A percentile compares a stretch with the other conserved stretches of the same genome.
phyloP scores from a whole-genome alignment of 1,140 invertebrate species.

The Zaprionus africanus region DNA sequence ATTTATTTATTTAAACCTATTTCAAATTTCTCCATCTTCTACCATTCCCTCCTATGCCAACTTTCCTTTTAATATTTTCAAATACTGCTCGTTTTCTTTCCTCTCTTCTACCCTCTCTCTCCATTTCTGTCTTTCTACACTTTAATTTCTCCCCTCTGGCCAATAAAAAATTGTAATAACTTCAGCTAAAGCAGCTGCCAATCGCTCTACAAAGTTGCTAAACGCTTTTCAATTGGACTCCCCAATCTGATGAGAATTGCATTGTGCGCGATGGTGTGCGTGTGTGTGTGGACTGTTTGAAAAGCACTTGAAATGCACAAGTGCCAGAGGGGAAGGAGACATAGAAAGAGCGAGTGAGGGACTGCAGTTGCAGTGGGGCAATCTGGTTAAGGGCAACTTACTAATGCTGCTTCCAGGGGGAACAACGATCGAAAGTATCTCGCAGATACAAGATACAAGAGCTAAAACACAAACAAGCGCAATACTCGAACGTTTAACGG shows the following conservation, averaged over 20 bases:
- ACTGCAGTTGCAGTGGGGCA: constrained; percentile 13
- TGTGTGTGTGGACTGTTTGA: constrained; percentile 48
- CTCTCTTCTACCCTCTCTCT: not conserved
- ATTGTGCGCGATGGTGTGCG: not conserved
- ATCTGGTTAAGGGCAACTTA: constrained; percentile 22
- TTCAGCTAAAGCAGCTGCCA: constrained; percentile 11
- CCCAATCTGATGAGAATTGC: constrained; percentile 6
- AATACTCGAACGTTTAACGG: constrained; percentile 68
- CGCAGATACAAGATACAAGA: constrained; percentile 18
- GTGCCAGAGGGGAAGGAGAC: constrained; percentile 13
- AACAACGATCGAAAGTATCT: constrained; percentile 55
- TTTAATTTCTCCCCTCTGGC: not conserved
- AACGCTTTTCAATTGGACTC: constrained; percentile 38
- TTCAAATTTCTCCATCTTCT: not conserved
- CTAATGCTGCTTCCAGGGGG: not conserved
- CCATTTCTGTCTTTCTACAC: not conserved
- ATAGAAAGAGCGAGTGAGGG: not conserved
- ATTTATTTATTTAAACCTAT: no score
- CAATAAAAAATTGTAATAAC: constrained; percentile 17
- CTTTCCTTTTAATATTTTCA: no score
- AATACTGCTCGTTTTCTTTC: not conserved
- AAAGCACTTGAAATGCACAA: constrained; percentile 61
- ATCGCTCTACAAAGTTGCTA: constrained; percentile 29
- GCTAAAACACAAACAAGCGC: constrained; percentile 11
- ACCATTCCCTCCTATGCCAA: no score